Evolutionary conservation across 30 jellyfish, hydroid and myxozoan species (phyloP), one percentile per base, ranked within the genome.

Genomic region (Hydractinia echinata): DNA sequence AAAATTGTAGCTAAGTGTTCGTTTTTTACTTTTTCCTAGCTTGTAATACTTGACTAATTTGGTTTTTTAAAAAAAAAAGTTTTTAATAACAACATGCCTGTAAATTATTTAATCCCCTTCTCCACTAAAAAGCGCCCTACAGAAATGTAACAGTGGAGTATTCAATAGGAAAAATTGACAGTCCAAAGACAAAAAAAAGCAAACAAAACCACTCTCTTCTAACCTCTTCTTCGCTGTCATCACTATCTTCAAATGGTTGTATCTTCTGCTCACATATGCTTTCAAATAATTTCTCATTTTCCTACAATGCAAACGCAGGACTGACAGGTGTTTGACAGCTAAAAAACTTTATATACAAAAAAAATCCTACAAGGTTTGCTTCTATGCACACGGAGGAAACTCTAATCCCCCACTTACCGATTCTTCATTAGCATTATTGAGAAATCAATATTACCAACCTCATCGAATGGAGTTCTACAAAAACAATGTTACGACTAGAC

Each of bases 201-300:
- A 30, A 30, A 30, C 1, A 30, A 30, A 30, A 30, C 44, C 44
- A 30, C 2, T 30, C 44, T 30, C 2, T 30, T 72, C 16, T 10
- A n/a, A 73, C 52, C 78, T 88, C 98, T 84, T 92, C 98, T 8
- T 92, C 98, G 50, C 86, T 95, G 49, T 93, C 84, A 4, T 88
- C 95, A 60, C 89, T 87, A 83, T 92, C 98, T 51, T 92, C 95
- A 71, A 86, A 92, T 11, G 90, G 98, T 55, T 84, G 96, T 11
- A 92, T 84, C 52, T 87, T 92, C 73, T 92, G 96, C 14, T 82
- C 86, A 61, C 98, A 92, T 53, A 92, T 90, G 44, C 92, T 95
- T 70, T 92, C 98, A 68, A 92, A 92, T 8, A 92, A 6, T 39
- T 76, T 73, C 53, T 76, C 91, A 51, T 83, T 83, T 54, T 80